Evolutionary conservation across 2,888 invertebrate species (phyloP).

Genomic region (Agrotis segetum): DNA sequence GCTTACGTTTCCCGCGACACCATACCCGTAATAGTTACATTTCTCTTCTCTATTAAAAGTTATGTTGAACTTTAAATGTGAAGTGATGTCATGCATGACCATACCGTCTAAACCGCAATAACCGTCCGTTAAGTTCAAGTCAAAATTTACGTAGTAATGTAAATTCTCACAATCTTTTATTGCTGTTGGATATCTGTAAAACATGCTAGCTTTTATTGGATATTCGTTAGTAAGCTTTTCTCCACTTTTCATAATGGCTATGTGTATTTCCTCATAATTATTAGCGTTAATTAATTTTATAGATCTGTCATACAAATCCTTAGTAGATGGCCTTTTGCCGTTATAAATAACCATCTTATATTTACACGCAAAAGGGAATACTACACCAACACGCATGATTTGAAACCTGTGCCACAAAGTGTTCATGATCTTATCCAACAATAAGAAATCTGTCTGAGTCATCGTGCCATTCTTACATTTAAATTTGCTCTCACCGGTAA

Average conservation of each 20-base stretch:
- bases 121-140: constrained; percentile 60
- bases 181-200: constrained; percentile 77
- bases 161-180: constrained; percentile 70
- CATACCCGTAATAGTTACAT: constrained; percentile 69
- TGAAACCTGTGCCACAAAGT: constrained; percentile 71
- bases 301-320: constrained; percentile 70
- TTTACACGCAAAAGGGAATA: constrained; percentile 74
- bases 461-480: constrained; percentile 68
- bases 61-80: constrained; percentile 71
- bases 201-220: constrained; percentile 73
- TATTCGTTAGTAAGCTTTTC: constrained; percentile 65
- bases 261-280: constrained; percentile 44
- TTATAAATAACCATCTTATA: constrained; percentile 66
- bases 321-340: constrained; percentile 60
- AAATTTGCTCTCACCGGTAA: constrained; percentile 62
- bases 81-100: constrained; percentile 72
- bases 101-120: constrained; percentile 78
- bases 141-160: constrained; percentile 63
- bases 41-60: constrained; percentile 51
- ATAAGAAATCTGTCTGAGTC: constrained; percentile 43
- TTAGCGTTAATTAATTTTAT: constrained; percentile 63
- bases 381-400: constrained; percentile 64
- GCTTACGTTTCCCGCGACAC: constrained; percentile 52
- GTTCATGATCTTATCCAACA: constrained; percentile 70
- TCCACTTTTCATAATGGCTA: constrained; percentile 45